Conservation (phyloP, 2,113 vertebrate species). For the Himantopus leucocephalus region DNA sequence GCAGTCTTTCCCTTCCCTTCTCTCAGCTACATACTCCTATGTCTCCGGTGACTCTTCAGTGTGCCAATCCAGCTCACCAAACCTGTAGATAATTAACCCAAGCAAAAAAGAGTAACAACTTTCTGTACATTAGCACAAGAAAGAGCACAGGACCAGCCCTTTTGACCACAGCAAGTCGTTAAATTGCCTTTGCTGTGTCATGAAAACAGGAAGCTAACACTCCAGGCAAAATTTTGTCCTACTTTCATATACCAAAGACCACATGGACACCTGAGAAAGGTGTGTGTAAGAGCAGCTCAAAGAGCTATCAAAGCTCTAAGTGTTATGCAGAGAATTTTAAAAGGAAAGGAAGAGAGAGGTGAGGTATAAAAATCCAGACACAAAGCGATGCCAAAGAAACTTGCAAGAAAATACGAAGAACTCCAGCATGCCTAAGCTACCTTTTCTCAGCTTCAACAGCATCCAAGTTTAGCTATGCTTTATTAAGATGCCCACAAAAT, state of each 20-base stretch:
- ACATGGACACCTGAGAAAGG: background rate
- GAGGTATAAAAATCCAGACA: constrained; percentile 37
- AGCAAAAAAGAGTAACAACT: background rate
- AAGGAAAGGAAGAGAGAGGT: constrained; percentile 16
- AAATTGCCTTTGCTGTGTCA: background rate
- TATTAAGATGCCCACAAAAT: background rate
- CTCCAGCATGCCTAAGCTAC: background rate
- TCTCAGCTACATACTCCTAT: background rate
- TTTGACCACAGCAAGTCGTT: background rate
- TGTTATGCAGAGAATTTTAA: background rate
- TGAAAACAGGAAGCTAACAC: background rate
- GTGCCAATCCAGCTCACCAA: background rate
- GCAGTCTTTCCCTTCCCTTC: constrained; percentile 8
- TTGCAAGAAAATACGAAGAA: constrained; percentile 22
- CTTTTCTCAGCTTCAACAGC: background rate
- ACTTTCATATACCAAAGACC: background rate
- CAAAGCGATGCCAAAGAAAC: constrained; percentile 29
- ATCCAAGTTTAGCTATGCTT: background rate
- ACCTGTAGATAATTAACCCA: constrained; percentile 18
- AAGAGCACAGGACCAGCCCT: background rate
- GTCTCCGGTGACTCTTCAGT: background rate
- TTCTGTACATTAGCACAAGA: constrained; percentile 33
- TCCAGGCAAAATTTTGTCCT: constrained; percentile 1
- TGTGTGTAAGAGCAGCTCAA: background rate
- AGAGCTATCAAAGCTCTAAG: background rate